Conservation (phyloP, 2,113 vertebrate species). For the Anolis carolinensis region DNA sequence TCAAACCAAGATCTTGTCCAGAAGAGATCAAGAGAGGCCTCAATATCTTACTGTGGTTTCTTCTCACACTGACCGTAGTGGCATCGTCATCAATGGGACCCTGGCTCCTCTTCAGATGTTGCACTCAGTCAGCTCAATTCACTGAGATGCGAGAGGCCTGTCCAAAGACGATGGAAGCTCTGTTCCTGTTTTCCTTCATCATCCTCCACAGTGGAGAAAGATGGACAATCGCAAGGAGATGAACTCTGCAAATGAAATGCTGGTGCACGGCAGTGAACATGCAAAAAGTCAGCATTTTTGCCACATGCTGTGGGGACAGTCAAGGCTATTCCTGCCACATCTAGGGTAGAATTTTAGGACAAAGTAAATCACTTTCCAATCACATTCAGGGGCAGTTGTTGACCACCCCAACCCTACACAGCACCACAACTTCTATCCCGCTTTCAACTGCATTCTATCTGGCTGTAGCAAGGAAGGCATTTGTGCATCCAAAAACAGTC, state of each 20-base stretch:
- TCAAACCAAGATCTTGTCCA: slow-evolving; percentile 42
- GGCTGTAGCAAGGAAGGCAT: neutral
- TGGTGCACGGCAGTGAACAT: slow-evolving; percentile 60
- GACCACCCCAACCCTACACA: neutral
- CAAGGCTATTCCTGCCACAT: slow-evolving; percentile 1
- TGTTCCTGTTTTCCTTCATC: slow-evolving; percentile 74
- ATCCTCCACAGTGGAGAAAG: slow-evolving; percentile 51
- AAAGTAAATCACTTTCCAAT: neutral
- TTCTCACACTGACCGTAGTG: slow-evolving; percentile 42
- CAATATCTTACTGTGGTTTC: slow-evolving; percentile 44
- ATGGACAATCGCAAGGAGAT: slow-evolving; percentile 57
- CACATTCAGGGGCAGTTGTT: neutral
- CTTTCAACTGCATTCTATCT: neutral
- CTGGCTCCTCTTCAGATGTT: slow-evolving; percentile 71
- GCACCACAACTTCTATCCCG: neutral
- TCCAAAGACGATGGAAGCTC: slow-evolving; percentile 56
- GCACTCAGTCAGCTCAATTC: slow-evolving; percentile 70
- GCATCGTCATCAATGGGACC: slow-evolving; percentile 50
- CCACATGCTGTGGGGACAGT: neutral
- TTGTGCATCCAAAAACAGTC: neutral
- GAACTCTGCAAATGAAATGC: slow-evolving; percentile 71
- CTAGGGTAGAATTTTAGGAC: neutral
- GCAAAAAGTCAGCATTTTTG: slow-evolving; percentile 47
- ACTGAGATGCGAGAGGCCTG: slow-evolving; percentile 63
- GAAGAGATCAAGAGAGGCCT: slow-evolving; percentile 46